Evolutionary conservation across 2,113 vertebrate genomes (phyloP).

Genomic region (Carettochelys insculpta): DNA sequence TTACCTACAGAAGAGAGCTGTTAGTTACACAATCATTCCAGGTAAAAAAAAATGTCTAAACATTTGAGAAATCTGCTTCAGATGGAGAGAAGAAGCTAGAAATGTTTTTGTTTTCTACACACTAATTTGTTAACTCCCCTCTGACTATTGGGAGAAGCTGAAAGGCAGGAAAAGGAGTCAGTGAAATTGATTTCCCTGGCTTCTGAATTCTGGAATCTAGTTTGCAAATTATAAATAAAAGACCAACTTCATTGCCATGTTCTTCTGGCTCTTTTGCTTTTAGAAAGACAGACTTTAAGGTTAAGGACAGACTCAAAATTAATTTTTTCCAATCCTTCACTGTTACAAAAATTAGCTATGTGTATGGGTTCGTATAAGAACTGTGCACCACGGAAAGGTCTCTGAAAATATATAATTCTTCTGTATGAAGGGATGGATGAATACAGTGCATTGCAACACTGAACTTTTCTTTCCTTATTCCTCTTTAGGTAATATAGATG

Average conservation of each 20-base stretch:
- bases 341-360: not conserved
- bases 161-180: not conserved
- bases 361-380: not conserved
- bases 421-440: not conserved
- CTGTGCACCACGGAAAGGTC: not conserved
- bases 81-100: not conserved
- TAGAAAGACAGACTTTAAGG: not conserved
- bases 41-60: slow-evolving; percentile 70
- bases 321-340: not conserved
- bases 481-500: slow-evolving; percentile 83
- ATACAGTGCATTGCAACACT: not conserved
- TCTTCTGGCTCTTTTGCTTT: not conserved
- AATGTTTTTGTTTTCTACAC: not conserved
- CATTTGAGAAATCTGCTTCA: not conserved
- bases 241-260: not conserved
- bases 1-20: slow-evolving; percentile 86
- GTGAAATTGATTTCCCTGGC: not conserved
- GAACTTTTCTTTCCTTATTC: not conserved
- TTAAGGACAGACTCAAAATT: not conserved
- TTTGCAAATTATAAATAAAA: not conserved
- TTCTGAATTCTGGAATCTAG: not conserved
- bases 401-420: not conserved
- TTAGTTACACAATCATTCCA: slow-evolving; percentile 87
- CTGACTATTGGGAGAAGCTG: not conserved
- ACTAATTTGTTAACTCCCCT: not conserved